Evolutionary conservation across 2,888 invertebrate genomes (phyloP), one percentile per base, ranked within the genome.

Genomic region (Andrena fulva): DNA sequence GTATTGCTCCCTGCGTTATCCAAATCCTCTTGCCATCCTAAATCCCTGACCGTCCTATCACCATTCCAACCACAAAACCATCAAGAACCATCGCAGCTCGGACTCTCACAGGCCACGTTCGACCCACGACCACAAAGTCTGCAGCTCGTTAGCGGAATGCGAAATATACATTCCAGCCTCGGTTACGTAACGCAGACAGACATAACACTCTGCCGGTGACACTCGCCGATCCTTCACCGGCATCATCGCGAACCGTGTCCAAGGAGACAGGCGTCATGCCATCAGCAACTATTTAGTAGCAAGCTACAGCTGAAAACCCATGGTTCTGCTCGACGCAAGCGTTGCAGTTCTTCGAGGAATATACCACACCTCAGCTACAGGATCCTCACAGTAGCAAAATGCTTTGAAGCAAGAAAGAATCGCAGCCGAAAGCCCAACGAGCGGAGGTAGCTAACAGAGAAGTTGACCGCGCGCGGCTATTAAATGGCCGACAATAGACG

Each of bases 121-220:
- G 42, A 42, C 3, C 16, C 4, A 16, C 42, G 42, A 16, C 42
- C 69, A 74, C 72, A 70, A 63, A 54, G 35, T 70, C 60, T 64
- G 86, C 80, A 75, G 79, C 80, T 84, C 79, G 80, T 85, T 74
- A 68, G 52, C 67, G 85, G 90, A 89, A 90, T 87, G 90, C 87
- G 82, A 87, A 89, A 90, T 90, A 84, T 79, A 85, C 87, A 89
- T 90, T 90, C 85, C 84, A 63, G 80, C 78, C 66, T 76, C 27
- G 79, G 76, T 90, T 90, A 85, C 81, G 83, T 87, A 87, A 90
- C 75, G 67, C 31, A 70, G 63, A 35, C 79, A 81, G 66, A 71
- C 81, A 76, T 48, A 70, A 67, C 68, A 59, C 31, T 67, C 68
- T 60, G 63, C 54, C 70, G 16, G 42, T 63, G 56, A 27, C 54